phyloP scores from a whole-genome alignment of 2,797 vertebrate species.

The Clarias laeviceps region DNA sequence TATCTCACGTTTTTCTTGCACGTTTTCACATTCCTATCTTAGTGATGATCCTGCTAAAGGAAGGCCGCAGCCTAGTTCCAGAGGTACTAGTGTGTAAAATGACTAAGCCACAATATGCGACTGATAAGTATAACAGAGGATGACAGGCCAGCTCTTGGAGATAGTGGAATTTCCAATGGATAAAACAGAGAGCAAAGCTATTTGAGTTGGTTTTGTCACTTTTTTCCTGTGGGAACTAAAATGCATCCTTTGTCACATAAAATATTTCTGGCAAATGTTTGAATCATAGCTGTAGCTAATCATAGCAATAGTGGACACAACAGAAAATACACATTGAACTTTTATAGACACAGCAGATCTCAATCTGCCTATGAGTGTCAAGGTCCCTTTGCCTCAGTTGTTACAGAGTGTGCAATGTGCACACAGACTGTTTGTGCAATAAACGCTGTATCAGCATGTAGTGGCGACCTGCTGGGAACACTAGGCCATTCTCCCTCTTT shows the following conservation, averaged over 20 bases:
- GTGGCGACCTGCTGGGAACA: slow-evolving; percentile 56
- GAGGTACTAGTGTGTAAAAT: not conserved
- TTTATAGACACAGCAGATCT: not conserved
- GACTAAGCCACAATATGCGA: not conserved
- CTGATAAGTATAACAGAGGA: not conserved
- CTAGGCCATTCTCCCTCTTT: slow-evolving; percentile 47
- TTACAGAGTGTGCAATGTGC: slow-evolving; percentile 55
- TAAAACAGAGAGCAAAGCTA: slow-evolving; percentile 19
- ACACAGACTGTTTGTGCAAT: slow-evolving; percentile 48
- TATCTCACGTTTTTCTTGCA: not conserved
- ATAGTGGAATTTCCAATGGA: not conserved
- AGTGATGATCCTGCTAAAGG: not conserved
- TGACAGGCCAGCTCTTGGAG: not conserved
- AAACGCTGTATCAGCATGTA: slow-evolving; percentile 55
- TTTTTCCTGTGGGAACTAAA: slow-evolving; percentile 27
- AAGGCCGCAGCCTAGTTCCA: not conserved
- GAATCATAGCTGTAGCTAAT: not conserved
- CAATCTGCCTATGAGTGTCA: not conserved
- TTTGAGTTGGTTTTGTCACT: slow-evolving; percentile 16
- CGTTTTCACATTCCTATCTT: not conserved
- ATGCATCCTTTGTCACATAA: slow-evolving; percentile 3
- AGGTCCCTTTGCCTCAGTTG: slow-evolving; percentile 54
- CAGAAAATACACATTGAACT: not conserved
- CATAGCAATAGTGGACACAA: not conserved
- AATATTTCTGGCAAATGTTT: not conserved